Evolutionary conservation across 2,888 invertebrate genomes (phyloP).

Genomic region (Idaea straminata): DNA sequence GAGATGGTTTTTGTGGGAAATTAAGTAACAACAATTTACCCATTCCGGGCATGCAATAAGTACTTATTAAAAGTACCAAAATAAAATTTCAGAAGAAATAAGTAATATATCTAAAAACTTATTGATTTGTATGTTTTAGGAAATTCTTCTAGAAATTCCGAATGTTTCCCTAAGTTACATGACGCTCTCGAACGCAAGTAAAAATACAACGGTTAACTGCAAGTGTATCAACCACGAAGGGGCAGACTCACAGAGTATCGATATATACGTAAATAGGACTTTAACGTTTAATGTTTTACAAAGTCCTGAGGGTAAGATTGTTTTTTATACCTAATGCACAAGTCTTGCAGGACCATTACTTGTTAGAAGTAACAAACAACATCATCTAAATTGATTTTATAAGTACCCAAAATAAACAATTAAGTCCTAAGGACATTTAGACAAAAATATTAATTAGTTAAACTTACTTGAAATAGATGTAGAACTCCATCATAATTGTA

Average conservation of each 20-base stretch:
- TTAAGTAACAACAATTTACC: too few species aligned
- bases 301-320: constrained; percentile 50
- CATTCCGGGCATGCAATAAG: too few species aligned
- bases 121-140: constrained; percentile 27
- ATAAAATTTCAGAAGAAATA: too few species aligned
- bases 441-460: too few species aligned
- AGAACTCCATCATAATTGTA: too few species aligned
- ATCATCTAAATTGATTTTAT: too few species aligned
- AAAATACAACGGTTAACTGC: constrained; percentile 52
- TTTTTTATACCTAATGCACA: neutral
- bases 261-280: constrained; percentile 52
- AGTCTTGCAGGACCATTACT: neutral
- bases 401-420: too few species aligned
- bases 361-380: neutral
- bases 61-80: too few species aligned
- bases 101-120: neutral
- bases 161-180: constrained; percentile 52
- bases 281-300: constrained; percentile 52
- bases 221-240: constrained; percentile 47
- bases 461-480: too few species aligned
- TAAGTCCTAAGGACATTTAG: too few species aligned
- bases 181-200: constrained; percentile 40
- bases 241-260: constrained; percentile 29
- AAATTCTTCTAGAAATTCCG: constrained; percentile 50
- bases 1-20: too few species aligned